phyloP scores from a whole-genome alignment of 2,797 vertebrate species.

The Buphagus erythrorhynchus region DNA sequence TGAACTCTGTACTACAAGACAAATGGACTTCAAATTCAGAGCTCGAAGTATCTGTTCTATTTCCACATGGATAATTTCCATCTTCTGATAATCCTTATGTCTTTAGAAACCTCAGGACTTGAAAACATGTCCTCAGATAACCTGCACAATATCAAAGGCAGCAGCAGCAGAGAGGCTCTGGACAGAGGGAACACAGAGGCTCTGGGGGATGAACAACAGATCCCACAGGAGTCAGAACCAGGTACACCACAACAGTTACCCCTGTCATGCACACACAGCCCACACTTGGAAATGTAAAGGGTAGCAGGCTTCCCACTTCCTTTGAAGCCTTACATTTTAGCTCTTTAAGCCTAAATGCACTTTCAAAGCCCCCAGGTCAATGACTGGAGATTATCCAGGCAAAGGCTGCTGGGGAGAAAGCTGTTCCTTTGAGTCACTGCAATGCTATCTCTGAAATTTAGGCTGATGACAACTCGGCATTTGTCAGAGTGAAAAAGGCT shows the following conservation, averaged over 20 bases:
- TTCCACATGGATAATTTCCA: background rate
- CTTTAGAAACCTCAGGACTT: background rate
- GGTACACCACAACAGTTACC: background rate
- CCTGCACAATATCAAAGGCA: background rate
- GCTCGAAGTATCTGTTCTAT: background rate
- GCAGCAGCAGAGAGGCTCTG: background rate
- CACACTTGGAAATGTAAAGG: background rate
- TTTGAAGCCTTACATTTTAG: constrained; percentile 30
- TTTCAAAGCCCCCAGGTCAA: constrained; percentile 24
- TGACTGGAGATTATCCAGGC: constrained; percentile 18
- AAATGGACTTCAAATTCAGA: background rate
- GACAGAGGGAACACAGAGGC: background rate
- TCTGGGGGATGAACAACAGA: background rate
- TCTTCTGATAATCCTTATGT: background rate
- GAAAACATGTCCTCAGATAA: background rate
- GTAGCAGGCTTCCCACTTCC: background rate
- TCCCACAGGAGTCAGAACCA: background rate
- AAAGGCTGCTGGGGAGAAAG: background rate
- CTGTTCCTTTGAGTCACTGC: background rate
- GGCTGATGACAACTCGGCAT: background rate
- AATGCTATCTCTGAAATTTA: background rate
- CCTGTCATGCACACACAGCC: background rate
- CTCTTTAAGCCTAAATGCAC: constrained; percentile 14
- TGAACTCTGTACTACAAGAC: background rate
- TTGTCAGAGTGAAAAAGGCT: background rate